Conservation (phyloP, 2,888 invertebrate genomes). For the Mesoligia furuncula region DNA sequence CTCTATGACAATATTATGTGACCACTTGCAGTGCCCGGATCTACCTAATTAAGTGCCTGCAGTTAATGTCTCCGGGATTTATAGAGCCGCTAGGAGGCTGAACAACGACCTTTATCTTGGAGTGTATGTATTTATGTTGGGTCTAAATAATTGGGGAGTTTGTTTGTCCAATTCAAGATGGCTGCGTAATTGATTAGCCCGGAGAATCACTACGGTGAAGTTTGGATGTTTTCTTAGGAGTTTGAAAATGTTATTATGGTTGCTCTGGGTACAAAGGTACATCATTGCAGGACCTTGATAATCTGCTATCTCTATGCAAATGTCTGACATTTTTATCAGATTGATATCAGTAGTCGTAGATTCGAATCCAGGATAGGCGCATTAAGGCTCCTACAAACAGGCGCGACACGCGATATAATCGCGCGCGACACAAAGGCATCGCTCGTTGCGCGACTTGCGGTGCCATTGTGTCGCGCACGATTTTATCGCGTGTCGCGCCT, state of each 20-base stretch:
- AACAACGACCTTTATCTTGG: conserved; percentile 61
- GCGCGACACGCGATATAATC: too few species aligned
- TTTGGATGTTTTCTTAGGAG: not conserved
- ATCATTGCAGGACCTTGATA: not conserved
- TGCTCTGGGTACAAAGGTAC: not conserved
- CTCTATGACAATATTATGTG: conserved; percentile 75
- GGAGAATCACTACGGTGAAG: not conserved
- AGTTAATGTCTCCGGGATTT: conserved; percentile 83
- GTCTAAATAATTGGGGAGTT: conserved; percentile 52
- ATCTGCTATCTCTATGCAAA: not conserved
- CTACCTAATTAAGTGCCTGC: conserved; percentile 85
- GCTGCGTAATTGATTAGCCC: conserved; percentile 6
- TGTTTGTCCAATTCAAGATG: conserved; percentile 42
- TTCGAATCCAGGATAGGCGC: too few species aligned
- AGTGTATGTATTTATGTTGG: conserved; percentile 49
- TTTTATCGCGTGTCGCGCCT: too few species aligned
- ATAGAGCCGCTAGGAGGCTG: conserved; percentile 67
- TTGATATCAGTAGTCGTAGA: not conserved
- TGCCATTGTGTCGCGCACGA: too few species aligned
- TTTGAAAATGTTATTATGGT: not conserved
- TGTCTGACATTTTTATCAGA: not conserved
- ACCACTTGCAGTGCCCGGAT: conserved; percentile 77
- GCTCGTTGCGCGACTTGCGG: too few species aligned
- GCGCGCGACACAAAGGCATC: too few species aligned
- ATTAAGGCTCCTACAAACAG: too few species aligned